These are phyloP conservation scores for Andrena camellia DNA, from an alignment of 2,888 invertebrate genomes.

Conservation along the genomic window DNA sequence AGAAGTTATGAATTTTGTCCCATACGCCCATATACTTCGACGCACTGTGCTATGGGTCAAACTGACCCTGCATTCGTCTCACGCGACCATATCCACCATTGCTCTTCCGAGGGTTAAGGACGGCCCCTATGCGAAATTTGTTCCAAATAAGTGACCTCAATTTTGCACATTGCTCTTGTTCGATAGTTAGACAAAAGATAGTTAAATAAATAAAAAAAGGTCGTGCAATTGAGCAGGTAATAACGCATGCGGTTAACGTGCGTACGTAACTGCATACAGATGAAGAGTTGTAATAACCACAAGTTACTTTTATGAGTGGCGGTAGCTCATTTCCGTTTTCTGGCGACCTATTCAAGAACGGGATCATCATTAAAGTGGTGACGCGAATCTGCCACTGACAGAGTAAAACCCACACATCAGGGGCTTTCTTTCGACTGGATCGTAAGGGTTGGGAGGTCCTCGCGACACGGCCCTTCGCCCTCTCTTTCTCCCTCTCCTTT, in stretches of 20 bases:
- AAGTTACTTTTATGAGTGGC: background rate
- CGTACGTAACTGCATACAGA: background rate
- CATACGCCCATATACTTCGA: too few relatives aligned
- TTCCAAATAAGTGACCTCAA: too few relatives aligned
- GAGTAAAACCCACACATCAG: slow-evolving; percentile 61
- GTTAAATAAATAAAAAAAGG: background rate
- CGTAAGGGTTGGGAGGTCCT: slow-evolving; percentile 56
- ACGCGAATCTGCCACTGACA: slow-evolving; percentile 61
- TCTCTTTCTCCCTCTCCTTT: slow-evolving; percentile 15
- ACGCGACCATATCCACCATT: too few relatives aligned
- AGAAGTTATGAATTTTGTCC: too few relatives aligned
- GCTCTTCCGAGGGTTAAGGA: too few relatives aligned
- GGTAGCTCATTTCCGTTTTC: slow-evolving; percentile 32
- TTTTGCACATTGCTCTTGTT: too few relatives aligned
- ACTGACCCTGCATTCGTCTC: too few relatives aligned
- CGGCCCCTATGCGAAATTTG: too few relatives aligned
- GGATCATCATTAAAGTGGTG: slow-evolving; percentile 44
- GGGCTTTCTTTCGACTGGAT: slow-evolving; percentile 46
- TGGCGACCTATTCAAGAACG: slow-evolving; percentile 26
- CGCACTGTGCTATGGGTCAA: too few relatives aligned
- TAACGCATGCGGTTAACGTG: too few relatives aligned
- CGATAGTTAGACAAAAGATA: too few relatives aligned
- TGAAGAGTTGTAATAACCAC: background rate
- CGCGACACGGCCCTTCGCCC: slow-evolving; percentile 37
- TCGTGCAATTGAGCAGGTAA: background rate